Percentiles rank a stretch among this genome's conserved stretches.
Conservation (phyloP, 2,888 invertebrate genomes). For the Tenthredo scrophulariae region DNA sequence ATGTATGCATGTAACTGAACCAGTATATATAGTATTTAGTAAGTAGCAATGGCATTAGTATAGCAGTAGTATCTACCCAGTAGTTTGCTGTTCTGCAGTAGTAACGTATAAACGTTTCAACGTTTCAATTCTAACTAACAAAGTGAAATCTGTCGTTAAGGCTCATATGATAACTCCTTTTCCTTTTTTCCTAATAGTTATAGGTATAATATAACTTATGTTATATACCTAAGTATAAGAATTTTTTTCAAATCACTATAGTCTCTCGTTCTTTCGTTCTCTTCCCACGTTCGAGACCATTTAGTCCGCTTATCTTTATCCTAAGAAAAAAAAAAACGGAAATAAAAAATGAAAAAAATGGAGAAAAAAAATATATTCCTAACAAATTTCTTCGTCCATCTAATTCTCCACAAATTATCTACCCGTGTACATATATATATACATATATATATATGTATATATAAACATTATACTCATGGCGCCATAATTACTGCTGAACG, state of each 20-base stretch:
- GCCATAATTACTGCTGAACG: too few species aligned
- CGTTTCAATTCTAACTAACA: not conserved
- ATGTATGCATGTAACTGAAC: not conserved
- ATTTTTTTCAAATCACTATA: not conserved
- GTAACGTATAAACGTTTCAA: not conserved
- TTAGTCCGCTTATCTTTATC: not conserved
- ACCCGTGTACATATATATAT: not conserved
- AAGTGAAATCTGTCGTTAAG: conserved; percentile 24
- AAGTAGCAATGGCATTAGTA: not conserved
- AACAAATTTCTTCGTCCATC: not conserved
- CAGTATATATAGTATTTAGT: not conserved
- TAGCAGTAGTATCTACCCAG: not conserved
- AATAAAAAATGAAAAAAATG: not conserved
- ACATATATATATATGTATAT: too few species aligned
- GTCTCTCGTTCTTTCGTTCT: not conserved
- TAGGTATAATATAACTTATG: too few species aligned
- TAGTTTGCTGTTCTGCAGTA: not conserved
- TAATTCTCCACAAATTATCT: not conserved
- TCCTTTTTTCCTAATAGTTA: not conserved
- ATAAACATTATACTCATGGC: not conserved
- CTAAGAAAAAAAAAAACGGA: too few species aligned
- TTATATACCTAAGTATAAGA: not conserved
- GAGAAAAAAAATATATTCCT: not conserved
- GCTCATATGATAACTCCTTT: conserved; percentile 1
- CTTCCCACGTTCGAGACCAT: too few species aligned